phyloP scores from a whole-genome alignment of 2,113 vertebrate species.

The Eidolon helvum region DNA sequence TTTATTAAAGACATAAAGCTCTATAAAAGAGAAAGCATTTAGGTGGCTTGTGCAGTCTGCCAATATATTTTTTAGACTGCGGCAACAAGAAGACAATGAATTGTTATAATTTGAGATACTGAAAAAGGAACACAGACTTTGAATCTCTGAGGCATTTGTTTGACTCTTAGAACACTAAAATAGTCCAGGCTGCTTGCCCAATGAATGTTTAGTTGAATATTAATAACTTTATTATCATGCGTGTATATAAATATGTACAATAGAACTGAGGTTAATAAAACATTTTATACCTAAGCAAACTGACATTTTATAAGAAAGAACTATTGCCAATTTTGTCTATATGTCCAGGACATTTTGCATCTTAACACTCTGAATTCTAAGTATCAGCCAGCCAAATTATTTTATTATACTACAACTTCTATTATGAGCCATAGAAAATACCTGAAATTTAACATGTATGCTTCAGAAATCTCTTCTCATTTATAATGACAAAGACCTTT shows the following conservation, averaged over 20 bases:
- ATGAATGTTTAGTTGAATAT: slow-evolving; percentile 55
- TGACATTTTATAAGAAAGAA: slow-evolving; percentile 24
- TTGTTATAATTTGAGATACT: slow-evolving; percentile 18
- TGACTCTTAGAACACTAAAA: slow-evolving; percentile 49
- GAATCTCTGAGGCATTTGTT: slow-evolving; percentile 43
- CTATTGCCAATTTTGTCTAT: not conserved
- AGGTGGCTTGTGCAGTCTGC: not conserved
- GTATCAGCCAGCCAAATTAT: not conserved
- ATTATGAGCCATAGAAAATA: slow-evolving; percentile 1
- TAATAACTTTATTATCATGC: slow-evolving; percentile 58
- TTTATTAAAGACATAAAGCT: not conserved
- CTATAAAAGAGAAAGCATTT: not conserved
- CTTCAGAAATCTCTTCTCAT: slow-evolving; percentile 26
- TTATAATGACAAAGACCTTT: slow-evolving; percentile 5
- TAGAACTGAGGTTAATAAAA: slow-evolving; percentile 14
- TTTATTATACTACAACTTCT: not conserved
- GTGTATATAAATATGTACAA: slow-evolving; percentile 15
- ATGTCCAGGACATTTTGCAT: not conserved
- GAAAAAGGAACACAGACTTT: slow-evolving; percentile 62
- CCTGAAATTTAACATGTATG: not conserved
- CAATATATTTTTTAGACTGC: not conserved
- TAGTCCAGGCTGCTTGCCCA: slow-evolving; percentile 59
- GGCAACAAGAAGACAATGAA: slow-evolving; percentile 37
- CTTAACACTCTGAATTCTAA: slow-evolving; percentile 7
- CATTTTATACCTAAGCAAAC: slow-evolving; percentile 22